A percentile compares a stretch with the other conserved stretches of the same genome.
Evolutionary conservation across 2,113 vertebrate species (phyloP).

Genomic region (Elaphurus davidianus): DNA sequence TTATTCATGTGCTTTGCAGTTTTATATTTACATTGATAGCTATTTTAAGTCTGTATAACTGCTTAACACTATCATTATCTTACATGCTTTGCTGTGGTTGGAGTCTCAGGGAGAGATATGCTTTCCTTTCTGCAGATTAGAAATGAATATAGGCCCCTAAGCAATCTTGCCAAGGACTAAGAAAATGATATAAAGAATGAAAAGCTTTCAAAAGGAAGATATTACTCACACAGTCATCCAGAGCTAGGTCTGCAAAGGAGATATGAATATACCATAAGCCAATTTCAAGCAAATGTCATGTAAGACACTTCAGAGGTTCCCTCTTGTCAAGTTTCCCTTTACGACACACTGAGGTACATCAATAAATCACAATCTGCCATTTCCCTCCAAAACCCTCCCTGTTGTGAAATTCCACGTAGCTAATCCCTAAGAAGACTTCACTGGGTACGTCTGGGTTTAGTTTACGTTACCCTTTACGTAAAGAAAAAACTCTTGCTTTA

Average conservation of each 20-base stretch:
- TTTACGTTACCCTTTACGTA: not conserved
- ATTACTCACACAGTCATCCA: constrained; percentile 8
- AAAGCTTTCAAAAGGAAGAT: constrained; percentile 50
- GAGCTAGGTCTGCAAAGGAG: constrained; percentile 15
- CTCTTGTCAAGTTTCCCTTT: constrained; percentile 33
- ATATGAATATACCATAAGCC: constrained; percentile 40
- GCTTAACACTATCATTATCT: not conserved
- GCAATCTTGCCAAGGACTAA: constrained; percentile 15
- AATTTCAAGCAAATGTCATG: constrained; percentile 49
- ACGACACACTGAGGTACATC: constrained; percentile 9
- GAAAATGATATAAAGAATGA: constrained; percentile 40
- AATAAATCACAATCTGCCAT: constrained; percentile 42
- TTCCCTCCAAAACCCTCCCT: constrained; percentile 27
- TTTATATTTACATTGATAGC: constrained; percentile 5
- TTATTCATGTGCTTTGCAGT: not conserved
- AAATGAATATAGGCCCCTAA: constrained; percentile 39
- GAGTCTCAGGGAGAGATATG: not conserved
- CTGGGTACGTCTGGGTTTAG: not conserved
- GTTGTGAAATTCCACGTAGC: constrained; percentile 15
- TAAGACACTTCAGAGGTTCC: constrained; percentile 48
- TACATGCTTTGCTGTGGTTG: not conserved
- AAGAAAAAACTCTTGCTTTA: not conserved
- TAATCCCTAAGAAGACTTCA: constrained; percentile 17
- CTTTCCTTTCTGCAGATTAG: constrained; percentile 45
- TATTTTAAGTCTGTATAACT: constrained; percentile 17